Base-by-base conservation (phyloP, 2,113 vertebrate species). In the Ptyas mucosa region DNA sequence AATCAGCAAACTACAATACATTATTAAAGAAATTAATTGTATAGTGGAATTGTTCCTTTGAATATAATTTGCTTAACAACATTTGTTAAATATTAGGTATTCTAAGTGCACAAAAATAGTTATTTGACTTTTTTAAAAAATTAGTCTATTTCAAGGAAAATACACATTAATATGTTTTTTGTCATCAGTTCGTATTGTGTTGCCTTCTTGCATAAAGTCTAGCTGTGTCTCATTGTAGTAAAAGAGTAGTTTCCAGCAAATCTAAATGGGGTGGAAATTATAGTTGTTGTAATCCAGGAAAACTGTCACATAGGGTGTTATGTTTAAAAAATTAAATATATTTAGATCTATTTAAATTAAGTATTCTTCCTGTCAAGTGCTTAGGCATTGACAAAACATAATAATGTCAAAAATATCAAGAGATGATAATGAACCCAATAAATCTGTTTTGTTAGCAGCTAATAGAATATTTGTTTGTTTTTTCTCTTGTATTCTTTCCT, bases 21-120 rank as follows among this genome's bases (percentile, higher is more conserved):
- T 55, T 89, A 57, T 81, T 92, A 91, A 94, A 89, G 91, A 75
- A 87, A 91, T 89, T 94, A 58, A 23, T 93, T 93, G n/a, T 85
- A 94, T 88, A 92, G 88, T 93, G 93, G 61, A 86, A 64, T 46
- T 29, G 85, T 43, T 95, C 96, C 95, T 23, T 88, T 53, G 43
- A 75, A 64, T 91, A 34, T 57, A 53, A 93, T 87, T 90, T 94
- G 52, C 1, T 0, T 9, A n/a, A 34, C 23, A 92, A 85, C 23
- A 93, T 89, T 94, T 94, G 52, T 94, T 96, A 86, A 8, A 94
- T 51, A 49, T 91, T 53, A 0, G 58, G 89, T 58, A 57, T 1
- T 85, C 8, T 57, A 52, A 87, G 21, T 64, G 2, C 23, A 11
- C 5, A 57, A 89, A 43, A 24, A 5, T 55, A 23, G 21, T 49